These are phyloP conservation scores for Myzus persicae DNA, from an alignment of 1,140 invertebrate species.

Conservation along the genomic window DNA sequence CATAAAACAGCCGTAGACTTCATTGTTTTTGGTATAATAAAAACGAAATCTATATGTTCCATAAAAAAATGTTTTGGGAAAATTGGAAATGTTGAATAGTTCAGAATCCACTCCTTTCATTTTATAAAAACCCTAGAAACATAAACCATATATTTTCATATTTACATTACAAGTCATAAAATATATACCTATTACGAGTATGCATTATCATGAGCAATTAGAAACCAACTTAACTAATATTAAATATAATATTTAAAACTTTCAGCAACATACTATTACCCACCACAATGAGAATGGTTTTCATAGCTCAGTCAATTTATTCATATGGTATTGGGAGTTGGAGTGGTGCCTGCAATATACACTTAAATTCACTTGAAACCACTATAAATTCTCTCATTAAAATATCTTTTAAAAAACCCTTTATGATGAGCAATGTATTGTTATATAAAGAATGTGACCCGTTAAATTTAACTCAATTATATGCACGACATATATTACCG, in stretches of 20 bases:
- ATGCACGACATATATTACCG: background rate
- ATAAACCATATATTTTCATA: too few relatives aligned
- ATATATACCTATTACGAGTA: too few relatives aligned
- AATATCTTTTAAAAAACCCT: background rate
- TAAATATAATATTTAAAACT: too few relatives aligned
- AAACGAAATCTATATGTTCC: background rate
- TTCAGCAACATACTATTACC: too few relatives aligned
- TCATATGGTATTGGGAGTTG: background rate
- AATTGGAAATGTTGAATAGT: background rate
- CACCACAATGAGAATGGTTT: too few relatives aligned
- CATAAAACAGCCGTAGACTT: background rate
- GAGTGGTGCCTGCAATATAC: background rate
- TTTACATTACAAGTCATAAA: too few relatives aligned
- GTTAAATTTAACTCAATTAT: background rate
- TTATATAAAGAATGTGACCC: background rate
- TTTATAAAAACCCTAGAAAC: background rate
- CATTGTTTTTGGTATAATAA: background rate
- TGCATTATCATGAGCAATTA: too few relatives aligned
- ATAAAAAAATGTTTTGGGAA: background rate
- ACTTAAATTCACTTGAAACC: background rate
- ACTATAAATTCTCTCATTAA: conserved; percentile 13
- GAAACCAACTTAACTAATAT: too few relatives aligned
- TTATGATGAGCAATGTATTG: background rate
- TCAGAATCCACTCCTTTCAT: background rate
- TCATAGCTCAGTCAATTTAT: background rate